Evolutionary conservation across 2,113 vertebrate genomes (phyloP).

Genomic region (Campylomormyrus numenius): DNA sequence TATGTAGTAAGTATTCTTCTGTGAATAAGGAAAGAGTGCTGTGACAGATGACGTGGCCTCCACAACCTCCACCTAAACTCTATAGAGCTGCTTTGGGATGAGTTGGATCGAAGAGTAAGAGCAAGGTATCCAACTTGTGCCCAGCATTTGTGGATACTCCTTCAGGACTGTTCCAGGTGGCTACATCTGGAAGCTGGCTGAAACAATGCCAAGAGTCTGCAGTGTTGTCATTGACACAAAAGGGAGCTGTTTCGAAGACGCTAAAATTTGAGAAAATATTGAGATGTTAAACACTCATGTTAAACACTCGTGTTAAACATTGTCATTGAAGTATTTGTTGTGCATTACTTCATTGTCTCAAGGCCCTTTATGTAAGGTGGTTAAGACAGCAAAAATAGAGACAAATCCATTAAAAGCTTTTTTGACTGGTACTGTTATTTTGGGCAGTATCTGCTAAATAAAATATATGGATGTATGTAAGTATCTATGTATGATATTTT

Average conservation of each 20-base stretch:
- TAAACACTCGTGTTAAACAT: neutral
- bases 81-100: neutral
- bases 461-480: neutral
- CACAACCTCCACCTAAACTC: neutral
- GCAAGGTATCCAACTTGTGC: neutral
- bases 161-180: neutral
- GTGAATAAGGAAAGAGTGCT: neutral
- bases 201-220: neutral
- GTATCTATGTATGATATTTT: neutral
- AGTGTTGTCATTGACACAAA: neutral
- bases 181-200: neutral
- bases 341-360: neutral
- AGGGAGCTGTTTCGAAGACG: neutral
- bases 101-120: neutral
- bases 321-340: neutral
- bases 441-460: neutral
- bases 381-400: neutral
- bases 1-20: neutral
- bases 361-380: neutral
- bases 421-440: neutral
- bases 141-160: neutral
- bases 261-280: neutral
- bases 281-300: neutral
- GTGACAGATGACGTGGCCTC: neutral
- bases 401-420: slow-evolving; percentile 35